A percentile compares a stretch with the other conserved stretches of the same genome.
phyloP scores from a whole-genome alignment of 1,140 invertebrate genomes.

The Spodoptera frugiperda region DNA sequence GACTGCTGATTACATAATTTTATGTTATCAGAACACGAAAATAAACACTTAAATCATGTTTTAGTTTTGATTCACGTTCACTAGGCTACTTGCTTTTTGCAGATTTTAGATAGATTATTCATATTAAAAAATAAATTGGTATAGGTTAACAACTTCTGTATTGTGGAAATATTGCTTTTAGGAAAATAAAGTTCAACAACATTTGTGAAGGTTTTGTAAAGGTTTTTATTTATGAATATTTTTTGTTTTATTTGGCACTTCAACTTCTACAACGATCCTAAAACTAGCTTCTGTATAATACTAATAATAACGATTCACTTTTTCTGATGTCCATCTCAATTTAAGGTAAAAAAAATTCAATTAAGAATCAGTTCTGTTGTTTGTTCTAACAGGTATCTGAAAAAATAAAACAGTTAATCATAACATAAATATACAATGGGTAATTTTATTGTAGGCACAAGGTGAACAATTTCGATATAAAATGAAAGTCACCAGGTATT shows the following conservation, averaged over 20 bases:
- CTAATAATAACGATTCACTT: not conserved
- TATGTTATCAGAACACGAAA: conserved; percentile 1
- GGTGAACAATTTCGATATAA: too few species aligned
- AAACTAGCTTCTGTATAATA: not conserved
- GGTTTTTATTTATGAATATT: conserved; percentile 48
- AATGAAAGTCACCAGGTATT: not conserved
- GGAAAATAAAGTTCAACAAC: conserved; percentile 51
- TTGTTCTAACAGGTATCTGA: not conserved
- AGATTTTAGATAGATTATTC: conserved; percentile 22
- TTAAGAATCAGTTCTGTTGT: too few species aligned
- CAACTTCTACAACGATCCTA: not conserved
- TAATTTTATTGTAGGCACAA: too few species aligned
- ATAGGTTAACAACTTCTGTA: conserved; percentile 17
- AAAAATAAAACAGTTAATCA: too few species aligned
- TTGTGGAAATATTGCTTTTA: conserved; percentile 51
- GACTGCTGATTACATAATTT: conserved; percentile 7
- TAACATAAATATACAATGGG: too few species aligned
- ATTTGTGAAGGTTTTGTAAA: conserved; percentile 50
- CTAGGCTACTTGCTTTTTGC: conserved; percentile 2
- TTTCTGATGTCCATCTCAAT: not conserved
- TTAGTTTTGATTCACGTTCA: not conserved
- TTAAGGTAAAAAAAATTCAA: too few species aligned
- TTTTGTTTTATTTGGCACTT: conserved; percentile 38
- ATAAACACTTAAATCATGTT: conserved; percentile 8
- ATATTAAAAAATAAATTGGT: not conserved